A percentile compares a stretch with the other conserved stretches of the same genome.
phyloP scores from a whole-genome alignment of 2,797 vertebrate genomes.

The Loris lydekkerianus region DNA sequence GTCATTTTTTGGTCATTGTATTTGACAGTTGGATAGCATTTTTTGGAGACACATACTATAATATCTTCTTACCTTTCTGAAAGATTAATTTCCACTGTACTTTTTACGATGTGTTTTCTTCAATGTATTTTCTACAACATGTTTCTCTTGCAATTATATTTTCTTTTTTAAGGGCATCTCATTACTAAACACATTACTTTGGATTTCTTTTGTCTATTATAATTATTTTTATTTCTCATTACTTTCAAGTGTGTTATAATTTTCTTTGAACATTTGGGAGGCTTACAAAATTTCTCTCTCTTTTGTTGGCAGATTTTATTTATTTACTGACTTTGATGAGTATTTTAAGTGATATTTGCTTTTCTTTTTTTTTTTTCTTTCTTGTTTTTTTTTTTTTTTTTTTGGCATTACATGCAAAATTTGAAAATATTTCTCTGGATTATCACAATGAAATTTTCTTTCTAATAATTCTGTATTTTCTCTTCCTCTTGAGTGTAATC shows the following conservation, averaged over 20 bases:
- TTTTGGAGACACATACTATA: not conserved
- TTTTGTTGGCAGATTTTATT: not conserved
- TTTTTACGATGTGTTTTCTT: not conserved
- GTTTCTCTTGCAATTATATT: not conserved
- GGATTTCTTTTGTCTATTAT: not conserved
- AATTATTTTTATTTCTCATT: not conserved
- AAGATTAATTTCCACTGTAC: not conserved
- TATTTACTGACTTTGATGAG: not conserved
- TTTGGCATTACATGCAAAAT: not conserved
- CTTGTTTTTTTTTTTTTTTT: not conserved
- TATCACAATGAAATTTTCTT: not conserved
- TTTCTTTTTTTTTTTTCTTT: not conserved
- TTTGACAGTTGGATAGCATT: not conserved
- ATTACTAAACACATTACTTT: not conserved
- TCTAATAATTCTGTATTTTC: not conserved
- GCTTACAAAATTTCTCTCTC: not conserved
- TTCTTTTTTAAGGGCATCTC: not conserved
- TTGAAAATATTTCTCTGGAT: not conserved
- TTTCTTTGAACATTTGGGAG: not conserved
- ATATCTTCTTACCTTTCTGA: not conserved
- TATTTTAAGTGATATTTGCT: not conserved
- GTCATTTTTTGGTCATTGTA: not conserved
- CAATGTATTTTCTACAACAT: not conserved
- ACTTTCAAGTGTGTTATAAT: not conserved
- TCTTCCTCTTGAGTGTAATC: not conserved